Conservation (phyloP, 2,797 vertebrate genomes). For the Sebastes minor region DNA sequence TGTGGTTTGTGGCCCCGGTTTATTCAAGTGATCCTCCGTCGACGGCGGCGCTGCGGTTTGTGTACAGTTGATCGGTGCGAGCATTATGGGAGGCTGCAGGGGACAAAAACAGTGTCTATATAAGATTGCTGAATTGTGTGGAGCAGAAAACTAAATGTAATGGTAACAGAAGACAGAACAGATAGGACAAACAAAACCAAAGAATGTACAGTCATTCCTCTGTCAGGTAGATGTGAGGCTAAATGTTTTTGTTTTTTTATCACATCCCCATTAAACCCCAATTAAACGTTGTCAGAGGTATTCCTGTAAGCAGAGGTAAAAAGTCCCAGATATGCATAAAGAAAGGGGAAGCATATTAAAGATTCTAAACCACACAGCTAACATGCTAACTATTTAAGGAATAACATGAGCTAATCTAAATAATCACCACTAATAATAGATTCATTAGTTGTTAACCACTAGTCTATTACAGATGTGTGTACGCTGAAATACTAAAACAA, state of each 20-base stretch:
- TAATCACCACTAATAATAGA: background rate
- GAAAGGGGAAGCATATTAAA: slow-evolving; percentile 6
- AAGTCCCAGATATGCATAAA: slow-evolving; percentile 1
- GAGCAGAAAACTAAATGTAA: background rate
- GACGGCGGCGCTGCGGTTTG: slow-evolving; percentile 69
- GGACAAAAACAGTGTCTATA: slow-evolving; percentile 47
- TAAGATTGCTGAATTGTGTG: slow-evolving; percentile 27
- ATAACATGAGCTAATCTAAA: background rate
- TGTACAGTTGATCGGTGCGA: slow-evolving; percentile 83
- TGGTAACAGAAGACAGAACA: slow-evolving; percentile 12
- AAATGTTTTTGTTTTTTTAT: background rate
- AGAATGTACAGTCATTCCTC: slow-evolving; percentile 54
- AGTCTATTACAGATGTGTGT: background rate
- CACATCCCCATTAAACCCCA: background rate
- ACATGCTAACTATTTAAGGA: slow-evolving; percentile 5
- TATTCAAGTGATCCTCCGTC: slow-evolving; percentile 61
- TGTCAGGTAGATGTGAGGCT: slow-evolving; percentile 1
- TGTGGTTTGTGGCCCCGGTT: slow-evolving; percentile 56
- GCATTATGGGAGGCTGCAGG: slow-evolving; percentile 83
- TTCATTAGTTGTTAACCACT: background rate
- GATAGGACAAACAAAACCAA: slow-evolving; percentile 22
- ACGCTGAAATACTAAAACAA: background rate
- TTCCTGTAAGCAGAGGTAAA: slow-evolving; percentile 39
- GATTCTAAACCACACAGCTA: background rate
- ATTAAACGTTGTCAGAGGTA: slow-evolving; percentile 39